Evolutionary conservation across 2,888 invertebrate genomes (phyloP), one percentile per base, ranked within the genome.

Genomic region (Mechanitis mazaeus): DNA sequence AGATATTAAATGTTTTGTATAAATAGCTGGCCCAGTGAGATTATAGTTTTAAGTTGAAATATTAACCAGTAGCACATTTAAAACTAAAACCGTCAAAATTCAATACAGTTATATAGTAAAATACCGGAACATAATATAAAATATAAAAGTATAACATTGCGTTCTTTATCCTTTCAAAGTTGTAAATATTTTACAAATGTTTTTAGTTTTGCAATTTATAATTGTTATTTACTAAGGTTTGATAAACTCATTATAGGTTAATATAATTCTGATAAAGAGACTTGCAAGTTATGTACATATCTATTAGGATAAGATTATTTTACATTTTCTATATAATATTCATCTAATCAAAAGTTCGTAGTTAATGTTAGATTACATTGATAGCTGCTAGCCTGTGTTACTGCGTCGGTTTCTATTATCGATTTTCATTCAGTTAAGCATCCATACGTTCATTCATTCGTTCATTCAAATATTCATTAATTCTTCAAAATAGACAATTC

Each of bases 261-360:
- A 81, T 81, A 80, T 82, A 80, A 80, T 82, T 83, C 81, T 81
- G 78, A 84, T 82, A 74, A 85, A 80, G 86, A 86, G 87, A 89
- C 88, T 87, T 85, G 81, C 82, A 84, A 83, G 81, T 82, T 85
- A 76, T 89, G 90, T 89, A 89, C 86, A 90, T 90, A 89, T 88
- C 86, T 88, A 77, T 77, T 89, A 89, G 89, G 79, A 65, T 89
- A 87, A 87, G 87, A 73, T 72, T 73, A 80, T 81, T 78, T 73
- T 74, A 72, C 75, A 71, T 73, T 69, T 33, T 33, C 54, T 33
- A 55, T 35, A 35, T 5, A 35, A 35, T 5, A 35, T 35, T 6
- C 28, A 31, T 31, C 31, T 31, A 50, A 20, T 50, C 31, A 50
- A 12, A 47, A 11, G 28, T 28, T 31, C 31, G 28, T 28, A 31